Evolutionary conservation across 2,888 invertebrate genomes (phyloP).

Genomic region (Stenoptilia bipunctidactyla): DNA sequence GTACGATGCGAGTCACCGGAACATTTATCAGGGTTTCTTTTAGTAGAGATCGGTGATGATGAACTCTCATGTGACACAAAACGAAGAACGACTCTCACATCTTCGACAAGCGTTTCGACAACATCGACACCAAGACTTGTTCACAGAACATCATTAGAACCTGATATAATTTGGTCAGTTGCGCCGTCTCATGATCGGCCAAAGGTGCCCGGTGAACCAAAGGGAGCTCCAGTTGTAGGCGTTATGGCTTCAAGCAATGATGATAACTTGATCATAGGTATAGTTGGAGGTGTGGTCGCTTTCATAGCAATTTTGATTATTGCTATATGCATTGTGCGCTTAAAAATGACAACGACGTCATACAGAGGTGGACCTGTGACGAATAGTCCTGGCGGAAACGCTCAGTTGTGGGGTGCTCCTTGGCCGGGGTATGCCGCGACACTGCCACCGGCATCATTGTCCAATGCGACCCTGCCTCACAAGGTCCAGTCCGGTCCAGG

Average conservation of each 20-base stretch:
- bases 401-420: conserved; percentile 70
- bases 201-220: conserved; percentile 69
- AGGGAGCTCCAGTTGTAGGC: conserved; percentile 68
- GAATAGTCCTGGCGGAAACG: conserved; percentile 71
- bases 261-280: conserved; percentile 94
- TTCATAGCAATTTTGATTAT: conserved; percentile 91
- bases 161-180: conserved; percentile 91
- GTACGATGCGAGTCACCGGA: conserved; percentile 78
- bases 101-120: conserved; percentile 50
- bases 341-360: conserved; percentile 77
- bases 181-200: conserved; percentile 78
- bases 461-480: conserved; percentile 77
- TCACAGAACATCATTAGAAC: conserved; percentile 78
- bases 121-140: conserved; percentile 63
- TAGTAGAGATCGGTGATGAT: conserved; percentile 84
- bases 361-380: conserved; percentile 79
- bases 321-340: conserved; percentile 87
- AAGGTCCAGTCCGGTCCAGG: conserved; percentile 71
- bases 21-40: conserved; percentile 75
- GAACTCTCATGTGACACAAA: conserved; percentile 83
- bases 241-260: conserved; percentile 81
- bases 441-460: conserved; percentile 71
- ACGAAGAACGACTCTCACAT: conserved; percentile 61
- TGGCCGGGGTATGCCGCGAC: conserved; percentile 72
- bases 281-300: conserved; percentile 92